Base-by-base conservation (phyloP, 2,797 vertebrate species). In the Neolamprologus multifasciatus region DNA sequence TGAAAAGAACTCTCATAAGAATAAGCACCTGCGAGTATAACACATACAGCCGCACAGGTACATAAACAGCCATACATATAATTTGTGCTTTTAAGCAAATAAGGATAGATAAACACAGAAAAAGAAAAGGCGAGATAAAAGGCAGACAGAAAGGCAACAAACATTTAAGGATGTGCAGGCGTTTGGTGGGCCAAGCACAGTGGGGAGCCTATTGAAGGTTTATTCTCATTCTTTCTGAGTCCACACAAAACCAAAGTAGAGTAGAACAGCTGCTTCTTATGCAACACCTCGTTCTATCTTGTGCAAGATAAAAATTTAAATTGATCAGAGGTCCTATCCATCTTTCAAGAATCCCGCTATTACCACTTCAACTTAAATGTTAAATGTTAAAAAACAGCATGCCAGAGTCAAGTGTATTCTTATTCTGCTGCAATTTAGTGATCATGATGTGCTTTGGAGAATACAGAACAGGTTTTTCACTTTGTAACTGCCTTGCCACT, bases 161-260 rank as follows among this genome's bases (percentile, higher is more conserved):
- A 64, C 33, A 51, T 57, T 54, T 29, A 86, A 64, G 80, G 54
- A 87, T 90, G 82, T 83, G 84, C n/a, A 80, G 74, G 84, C 78
- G 80, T 84, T 54, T 77, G 59, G 21, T 76, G 62, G 13, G 55
- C 33, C 31, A 71, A 29, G 36, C 59, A 45, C 84, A 51, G 57
- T 5, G 6, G 80, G 85, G 62, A 90, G 81, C 48, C 23, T 33
- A 59, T 79, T 59, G 77, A 57, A 64, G 64, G 50, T 86, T 90
- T 79, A 78, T 90, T 91, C 50, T 86, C 67, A 89, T 93, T 93
- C 85, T 54, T 40, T 31, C n/a, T 43, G 52, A 17, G 36, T 91
- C 82, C 62, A 87, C 71, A 78, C 16, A 33, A 71, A 84, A 87
- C 67, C 52, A 29, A 26, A 85, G 59, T 16, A 21, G 17, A 74